Evolutionary conservation across 1,140 invertebrate genomes (phyloP).

Genomic region (Brevipalpus yothersi): DNA sequence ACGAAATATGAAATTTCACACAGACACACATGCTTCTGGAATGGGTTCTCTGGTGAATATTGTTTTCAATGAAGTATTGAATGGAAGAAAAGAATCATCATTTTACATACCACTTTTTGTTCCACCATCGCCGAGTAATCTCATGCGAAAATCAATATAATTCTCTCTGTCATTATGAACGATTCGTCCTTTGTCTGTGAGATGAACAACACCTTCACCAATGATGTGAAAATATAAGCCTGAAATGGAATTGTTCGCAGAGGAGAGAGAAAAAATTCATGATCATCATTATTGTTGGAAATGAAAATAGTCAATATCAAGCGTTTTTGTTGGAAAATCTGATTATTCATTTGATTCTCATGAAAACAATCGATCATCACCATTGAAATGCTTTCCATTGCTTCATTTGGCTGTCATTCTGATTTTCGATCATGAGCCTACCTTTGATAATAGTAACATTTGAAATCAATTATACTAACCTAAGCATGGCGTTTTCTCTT

Average conservation of each 20-base stretch:
- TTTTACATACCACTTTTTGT: conserved; percentile 6
- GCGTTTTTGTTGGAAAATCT: too few species aligned
- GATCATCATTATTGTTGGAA: conserved; percentile 7
- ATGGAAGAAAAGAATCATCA: neutral
- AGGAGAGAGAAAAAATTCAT: neutral
- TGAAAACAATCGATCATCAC: too few species aligned
- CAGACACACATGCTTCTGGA: neutral
- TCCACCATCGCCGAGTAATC: conserved; percentile 48
- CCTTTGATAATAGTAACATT: neutral
- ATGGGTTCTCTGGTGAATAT: neutral
- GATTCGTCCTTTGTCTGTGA: conserved; percentile 49
- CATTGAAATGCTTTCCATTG: too few species aligned
- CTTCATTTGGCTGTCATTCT: too few species aligned
- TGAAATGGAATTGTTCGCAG: conserved; percentile 16
- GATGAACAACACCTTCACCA: conserved; percentile 64
- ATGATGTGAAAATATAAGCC: conserved; percentile 79
- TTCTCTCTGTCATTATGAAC: conserved; percentile 61
- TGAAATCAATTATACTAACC: conserved; percentile 29
- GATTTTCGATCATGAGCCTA: too few species aligned
- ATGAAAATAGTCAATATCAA: conserved; percentile 11
- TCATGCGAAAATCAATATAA: conserved; percentile 83
- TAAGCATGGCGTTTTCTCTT: conserved; percentile 67
- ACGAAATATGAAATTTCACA: neutral
- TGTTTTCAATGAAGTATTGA: too few species aligned
- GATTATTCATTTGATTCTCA: too few species aligned